A percentile compares a stretch with the other conserved stretches of the same genome.
phyloP scores from a whole-genome alignment of 2,797 vertebrate species.

The Karalla daura region DNA sequence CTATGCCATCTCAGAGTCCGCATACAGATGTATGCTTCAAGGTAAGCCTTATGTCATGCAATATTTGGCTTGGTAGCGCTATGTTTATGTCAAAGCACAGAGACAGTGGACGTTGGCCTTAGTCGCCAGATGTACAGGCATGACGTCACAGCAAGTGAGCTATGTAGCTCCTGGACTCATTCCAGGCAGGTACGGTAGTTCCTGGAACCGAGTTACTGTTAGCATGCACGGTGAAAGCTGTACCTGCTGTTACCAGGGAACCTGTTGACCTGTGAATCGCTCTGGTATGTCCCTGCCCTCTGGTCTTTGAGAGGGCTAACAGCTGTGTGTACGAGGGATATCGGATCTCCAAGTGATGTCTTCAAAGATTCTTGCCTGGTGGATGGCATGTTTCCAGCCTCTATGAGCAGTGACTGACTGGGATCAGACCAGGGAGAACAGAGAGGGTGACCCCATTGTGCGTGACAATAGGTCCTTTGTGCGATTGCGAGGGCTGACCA shows the following conservation, averaged over 20 bases:
- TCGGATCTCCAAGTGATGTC: constrained; percentile 31
- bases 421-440: constrained; percentile 75
- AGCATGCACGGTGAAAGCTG: no score
- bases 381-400: constrained; percentile 51
- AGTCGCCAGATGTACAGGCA: no score
- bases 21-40: constrained; percentile 99
- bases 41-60: constrained; percentile 78
- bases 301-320: no score
- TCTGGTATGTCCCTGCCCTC: no score
- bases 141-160: no score
- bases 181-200: no score
- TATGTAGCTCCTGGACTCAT: no score
- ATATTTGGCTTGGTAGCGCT: neutral
- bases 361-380: constrained; percentile 61
- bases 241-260: no score
- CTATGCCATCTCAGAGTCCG: constrained; percentile 97
- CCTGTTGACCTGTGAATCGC: no score
- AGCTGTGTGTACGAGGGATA: neutral
- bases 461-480: constrained; percentile 82
- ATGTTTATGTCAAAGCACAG: no score
- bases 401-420: constrained; percentile 66
- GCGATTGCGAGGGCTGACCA: constrained; percentile 52
- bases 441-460: constrained; percentile 83
- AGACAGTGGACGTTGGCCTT: no score
- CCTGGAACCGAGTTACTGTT: no score